Base-by-base conservation (phyloP, 1,140 invertebrate genomes). In the Hyposmocoma kahamanoa region DNA sequence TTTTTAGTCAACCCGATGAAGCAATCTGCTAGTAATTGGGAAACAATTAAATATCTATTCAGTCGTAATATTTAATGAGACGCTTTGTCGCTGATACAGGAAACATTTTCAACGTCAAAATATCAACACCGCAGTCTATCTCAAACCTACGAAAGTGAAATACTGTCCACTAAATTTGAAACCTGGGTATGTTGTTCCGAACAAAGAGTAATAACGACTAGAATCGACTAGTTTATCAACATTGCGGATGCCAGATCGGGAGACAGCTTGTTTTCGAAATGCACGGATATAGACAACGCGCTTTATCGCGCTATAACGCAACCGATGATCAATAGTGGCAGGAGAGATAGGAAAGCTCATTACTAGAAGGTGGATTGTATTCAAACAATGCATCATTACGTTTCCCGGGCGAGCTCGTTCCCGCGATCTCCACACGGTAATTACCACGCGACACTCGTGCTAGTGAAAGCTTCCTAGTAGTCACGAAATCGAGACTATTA, bases 371-470 rank as follows among this genome's bases (percentile, higher is more conserved):
- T 51, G 56, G 56, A 71, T 70, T 72, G 58, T 70, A 59, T 59
- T 62, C 56, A 51, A 62, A 72, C 76, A 80, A 80, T 75, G 62
- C 60, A 47, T 75, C 72, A 66, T 77, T 72, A 70, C 59, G 48
- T 67, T 62, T 59, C 66, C 60, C 54, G 53, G 50, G 50, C 26
- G 49, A 48, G 56, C 61, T 50, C 50, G 59, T 75, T 73, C 70
- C 66, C 67, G 65, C 65, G 66, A 67, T 65, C 62, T 59, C 62
- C 53, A 58, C 67, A 58, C 50, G 22, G 53, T 65, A 69, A 72
- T 74, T 67, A 79, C 64, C 45, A 24, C 30, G 22, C 46, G 45
- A 47, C 30, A 34, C 58, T 62, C 47, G 46, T 56, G 58, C 56
- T 57, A 68, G 72, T 76, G 69, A 76, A 79, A 74, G 71, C 56